phyloP scores from a whole-genome alignment of 2,888 invertebrate species.

The Entomobrya multifasciata region DNA sequence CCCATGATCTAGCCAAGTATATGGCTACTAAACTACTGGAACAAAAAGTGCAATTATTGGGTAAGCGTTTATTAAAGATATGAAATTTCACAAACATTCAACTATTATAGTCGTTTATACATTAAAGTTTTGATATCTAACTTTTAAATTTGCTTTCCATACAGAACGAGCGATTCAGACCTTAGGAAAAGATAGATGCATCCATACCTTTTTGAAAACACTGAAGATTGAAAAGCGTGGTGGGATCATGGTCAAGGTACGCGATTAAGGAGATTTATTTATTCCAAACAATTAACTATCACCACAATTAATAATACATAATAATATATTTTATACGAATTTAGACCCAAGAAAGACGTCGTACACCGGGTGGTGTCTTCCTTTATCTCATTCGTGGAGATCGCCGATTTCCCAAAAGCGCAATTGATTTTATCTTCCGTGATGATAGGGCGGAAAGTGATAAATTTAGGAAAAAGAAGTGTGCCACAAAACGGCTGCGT shows the following conservation, averaged over 20 bases:
- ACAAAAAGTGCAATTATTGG: constrained; percentile 65
- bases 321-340: constrained; percentile 59
- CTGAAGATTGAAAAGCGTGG: constrained; percentile 81
- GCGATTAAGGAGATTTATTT: too few species aligned
- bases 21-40: constrained; percentile 75
- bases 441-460: constrained; percentile 65
- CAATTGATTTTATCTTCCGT: constrained; percentile 75
- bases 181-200: constrained; percentile 81
- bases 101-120: constrained; percentile 56
- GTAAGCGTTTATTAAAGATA: constrained; percentile 58
- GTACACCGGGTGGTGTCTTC: constrained; percentile 82
- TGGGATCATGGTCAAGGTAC: constrained; percentile 81
- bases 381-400: constrained; percentile 81
- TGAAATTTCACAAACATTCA: constrained; percentile 11
- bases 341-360: constrained; percentile 81
- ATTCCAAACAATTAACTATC: too few species aligned
- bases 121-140: too few species aligned
- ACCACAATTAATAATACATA: too few species aligned
- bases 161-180: constrained; percentile 80
- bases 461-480: constrained; percentile 53
- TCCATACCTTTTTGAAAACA: constrained; percentile 81
- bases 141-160: too few species aligned
- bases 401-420: constrained; percentile 68
- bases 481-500: constrained; percentile 40
- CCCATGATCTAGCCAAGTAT: constrained; percentile 71